Base-by-base conservation (phyloP, 2,797 vertebrate genomes). In the Hypotaenidia philippensis region DNA sequence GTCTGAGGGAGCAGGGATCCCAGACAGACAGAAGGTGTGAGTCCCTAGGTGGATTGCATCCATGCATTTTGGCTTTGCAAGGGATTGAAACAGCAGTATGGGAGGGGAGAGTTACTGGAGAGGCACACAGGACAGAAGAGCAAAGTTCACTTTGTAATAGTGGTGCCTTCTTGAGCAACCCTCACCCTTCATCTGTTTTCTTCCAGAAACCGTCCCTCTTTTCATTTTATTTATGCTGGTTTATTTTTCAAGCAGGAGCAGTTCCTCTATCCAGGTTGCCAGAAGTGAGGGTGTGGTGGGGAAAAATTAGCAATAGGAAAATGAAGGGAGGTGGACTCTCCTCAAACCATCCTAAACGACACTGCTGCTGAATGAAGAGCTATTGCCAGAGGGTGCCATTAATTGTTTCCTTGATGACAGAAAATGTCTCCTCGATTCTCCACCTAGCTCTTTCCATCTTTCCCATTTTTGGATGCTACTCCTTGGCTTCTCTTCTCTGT, bases 1-100 rank as follows among this genome's bases (percentile, higher is more conserved):
- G 1, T 40, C 41, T 26, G 52, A 83, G n/a, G 71, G 27, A 31
- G 17, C 0, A 0, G 34, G 19, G 11, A 5, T 3, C 18, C 17
- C 1, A 2, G 32, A 23, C 18, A 61, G 57, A 65, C 25, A 26
- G 59, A 23, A 83, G 26, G 13, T 7, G 5, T 6, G 7, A 68
- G 1, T 13, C 0, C 8, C 75, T 70, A 47, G 45, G 21, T 47
- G 50, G 27, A 45, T 50, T 47, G 18, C 21, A 21, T 27, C 23
- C 16, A 45, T 56, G 29, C 22, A 6, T 50, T 86, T 57, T 1
- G 5, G 8, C 23, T 83, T 90, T 72, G 19, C 47, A 66, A 38
- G 29, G 12, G 10, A 41, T n/a, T 60, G 23, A 50, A 89, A 41
- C 4, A 57, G 19, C 0, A 3, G 8, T 23, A 4, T 2, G 0